phyloP scores from a whole-genome alignment of 2,113 vertebrate genomes.

The Paratilapia polleni region DNA sequence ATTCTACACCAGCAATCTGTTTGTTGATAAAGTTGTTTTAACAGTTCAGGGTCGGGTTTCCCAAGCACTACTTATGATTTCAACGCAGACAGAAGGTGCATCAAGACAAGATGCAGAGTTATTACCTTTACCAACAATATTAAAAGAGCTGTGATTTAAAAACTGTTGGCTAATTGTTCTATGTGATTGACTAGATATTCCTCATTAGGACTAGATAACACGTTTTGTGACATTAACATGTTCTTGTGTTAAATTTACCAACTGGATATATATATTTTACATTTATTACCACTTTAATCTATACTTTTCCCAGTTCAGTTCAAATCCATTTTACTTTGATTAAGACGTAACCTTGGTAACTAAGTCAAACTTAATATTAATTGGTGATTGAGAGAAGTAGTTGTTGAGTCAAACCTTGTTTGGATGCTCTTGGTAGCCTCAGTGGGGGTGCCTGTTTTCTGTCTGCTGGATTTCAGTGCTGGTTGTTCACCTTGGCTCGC shows the following conservation, averaged over 20 bases:
- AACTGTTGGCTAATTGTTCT: not conserved
- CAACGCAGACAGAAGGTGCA: constrained; percentile 42
- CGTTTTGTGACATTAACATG: constrained; percentile 1
- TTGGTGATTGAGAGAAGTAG: not conserved
- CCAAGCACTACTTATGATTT: constrained; percentile 19
- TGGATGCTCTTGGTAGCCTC: not conserved
- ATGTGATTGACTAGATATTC: not conserved
- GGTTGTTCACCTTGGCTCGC: constrained; percentile 3
- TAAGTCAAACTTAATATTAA: not conserved
- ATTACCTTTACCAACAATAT: not conserved
- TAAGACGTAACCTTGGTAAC: not conserved
- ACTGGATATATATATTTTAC: not conserved
- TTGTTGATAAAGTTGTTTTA: constrained; percentile 58
- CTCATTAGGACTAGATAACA: constrained; percentile 1
- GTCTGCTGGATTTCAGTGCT: constrained; percentile 41
- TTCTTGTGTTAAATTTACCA: not conserved
- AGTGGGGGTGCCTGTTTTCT: constrained; percentile 10
- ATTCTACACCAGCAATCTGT: constrained; percentile 77
- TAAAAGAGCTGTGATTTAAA: not conserved
- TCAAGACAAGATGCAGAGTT: constrained; percentile 4
- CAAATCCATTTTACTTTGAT: not conserved
- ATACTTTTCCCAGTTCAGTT: not conserved
- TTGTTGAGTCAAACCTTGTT: not conserved
- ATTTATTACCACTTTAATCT: constrained; percentile 4
- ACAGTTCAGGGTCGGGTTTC: constrained; percentile 47